Evolutionary conservation across 2,113 vertebrate species (phyloP), one percentile per base, ranked within the genome.

Genomic region (Anoplopoma fimbria): DNA sequence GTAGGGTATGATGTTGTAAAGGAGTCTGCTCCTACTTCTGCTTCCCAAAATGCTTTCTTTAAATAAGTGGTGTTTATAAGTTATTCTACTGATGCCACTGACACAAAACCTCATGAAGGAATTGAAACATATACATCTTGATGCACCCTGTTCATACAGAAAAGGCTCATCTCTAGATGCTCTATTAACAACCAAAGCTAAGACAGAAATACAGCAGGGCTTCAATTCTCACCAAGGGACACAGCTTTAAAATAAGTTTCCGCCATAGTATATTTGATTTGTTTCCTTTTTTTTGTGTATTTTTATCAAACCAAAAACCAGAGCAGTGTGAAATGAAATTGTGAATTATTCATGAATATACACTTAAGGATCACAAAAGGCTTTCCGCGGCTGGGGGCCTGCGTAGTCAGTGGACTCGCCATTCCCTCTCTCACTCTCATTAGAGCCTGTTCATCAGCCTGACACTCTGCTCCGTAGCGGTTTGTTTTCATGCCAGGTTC

Each of bases 261-360:
- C 73, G 36, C 75, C 42, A 29, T 21, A 31, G 45, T 36, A 29
- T 45, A 34, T 63, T 78, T 82, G 81, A 83, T 86, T 69, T 84
- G 47, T 82, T 75, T 62, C 51, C 4, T 6, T 27, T 74, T n/a
- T 72, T 84, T 71, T 55, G 58, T 21, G 61, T 29, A 53, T 89
- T 87, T 75, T 27, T 69, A 78, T 82, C 53, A 70, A 88, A 85
- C 29, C 1, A 6, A 38, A 81, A 88, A 65, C 27, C 72, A 58
- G 1, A 42, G 73, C 70, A 38, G 57, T 82, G 78, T 77, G 21
- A 86, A 76, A 88, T 84, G 47, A 80, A 84, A 63, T 25, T 17
- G 62, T 84, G 77, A 88, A 85, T 87, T 86, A 89, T 88, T 87
- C 65, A 80, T 83, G 57, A 65, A 78, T 74, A 75, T 49, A 75